Percentiles rank a stretch among this genome's conserved stretches.
These are phyloP conservation scores for Chloromyia formosa DNA, from an alignment of 2,888 invertebrate species.

Conservation along the genomic window DNA sequence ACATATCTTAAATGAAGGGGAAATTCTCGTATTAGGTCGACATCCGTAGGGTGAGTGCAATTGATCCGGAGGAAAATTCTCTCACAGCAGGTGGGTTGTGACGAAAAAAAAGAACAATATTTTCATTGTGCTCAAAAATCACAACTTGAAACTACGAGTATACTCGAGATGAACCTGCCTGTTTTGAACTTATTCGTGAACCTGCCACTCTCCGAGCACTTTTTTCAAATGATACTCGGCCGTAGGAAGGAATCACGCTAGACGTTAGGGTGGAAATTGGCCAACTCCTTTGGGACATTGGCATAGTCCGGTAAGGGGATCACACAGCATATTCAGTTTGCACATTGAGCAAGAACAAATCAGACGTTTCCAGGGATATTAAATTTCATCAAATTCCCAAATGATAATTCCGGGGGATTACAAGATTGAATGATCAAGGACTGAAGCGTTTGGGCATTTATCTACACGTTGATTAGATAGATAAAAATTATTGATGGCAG, in stretches of 20 bases:
- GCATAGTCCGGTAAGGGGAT: constrained; percentile 5
- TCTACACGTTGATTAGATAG: constrained; percentile 9
- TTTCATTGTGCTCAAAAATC: neutral
- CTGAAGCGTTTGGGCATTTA: neutral
- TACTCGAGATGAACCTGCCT: too few species aligned
- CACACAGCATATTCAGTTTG: constrained; percentile 16
- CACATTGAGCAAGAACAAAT: neutral
- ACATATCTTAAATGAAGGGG: neutral
- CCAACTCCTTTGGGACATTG: constrained; percentile 19
- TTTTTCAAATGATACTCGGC: too few species aligned
- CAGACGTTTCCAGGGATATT: constrained; percentile 49
- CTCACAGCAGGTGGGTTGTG: constrained; percentile 20
- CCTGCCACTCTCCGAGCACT: too few species aligned
- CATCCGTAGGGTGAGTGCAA: neutral
- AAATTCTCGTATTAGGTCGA: neutral
- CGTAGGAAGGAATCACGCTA: too few species aligned
- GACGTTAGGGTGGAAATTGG: constrained; percentile 22
- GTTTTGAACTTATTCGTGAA: too few species aligned
- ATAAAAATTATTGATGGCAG: constrained; percentile 19
- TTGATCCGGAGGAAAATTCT: constrained; percentile 2
- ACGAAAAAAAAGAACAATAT: neutral
- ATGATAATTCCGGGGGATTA: constrained; percentile 45
- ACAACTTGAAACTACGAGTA: neutral
- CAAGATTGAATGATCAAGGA: constrained; percentile 27
- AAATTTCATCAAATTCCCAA: constrained; percentile 49